Evolutionary conservation across 2,113 vertebrate species (phyloP).

Genomic region (Tragelaphus scriptus): DNA sequence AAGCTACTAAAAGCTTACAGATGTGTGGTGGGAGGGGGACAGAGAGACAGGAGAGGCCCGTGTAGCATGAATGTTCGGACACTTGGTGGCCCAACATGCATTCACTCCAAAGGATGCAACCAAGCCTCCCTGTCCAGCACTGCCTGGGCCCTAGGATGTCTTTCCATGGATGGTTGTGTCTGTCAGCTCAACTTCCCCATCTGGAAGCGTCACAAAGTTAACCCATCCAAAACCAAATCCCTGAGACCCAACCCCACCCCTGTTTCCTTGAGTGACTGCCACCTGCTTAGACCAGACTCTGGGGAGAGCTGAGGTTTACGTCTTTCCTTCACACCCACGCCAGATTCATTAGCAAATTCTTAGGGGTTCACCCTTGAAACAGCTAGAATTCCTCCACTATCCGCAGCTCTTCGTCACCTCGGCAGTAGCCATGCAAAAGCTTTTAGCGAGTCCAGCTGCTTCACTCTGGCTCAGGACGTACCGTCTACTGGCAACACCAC

Average conservation of each 20-base stretch:
- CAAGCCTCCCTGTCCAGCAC: not conserved
- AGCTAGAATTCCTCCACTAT: too few species aligned
- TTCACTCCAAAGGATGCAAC: not conserved
- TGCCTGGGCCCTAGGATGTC: not conserved
- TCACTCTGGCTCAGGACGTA: not conserved
- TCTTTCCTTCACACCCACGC: not conserved
- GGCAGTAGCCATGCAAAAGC: not conserved
- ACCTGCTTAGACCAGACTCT: too few species aligned
- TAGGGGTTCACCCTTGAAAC: not conserved
- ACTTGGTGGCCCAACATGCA: rapidly evolving
- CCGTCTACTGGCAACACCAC: rapidly evolving
- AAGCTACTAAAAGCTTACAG: not conserved
- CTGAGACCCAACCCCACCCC: not conserved
- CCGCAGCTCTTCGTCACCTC: not conserved
- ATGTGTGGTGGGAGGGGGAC: not conserved
- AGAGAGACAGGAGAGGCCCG: not conserved
- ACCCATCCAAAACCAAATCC: not conserved
- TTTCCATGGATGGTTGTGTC: rapidly evolving
- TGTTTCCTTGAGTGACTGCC: too few species aligned
- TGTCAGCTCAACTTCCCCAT: not conserved
- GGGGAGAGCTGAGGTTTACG: not conserved
- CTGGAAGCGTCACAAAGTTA: not conserved
- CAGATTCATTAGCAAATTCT: not conserved
- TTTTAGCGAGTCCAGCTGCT: not conserved
- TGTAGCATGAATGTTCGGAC: rapidly evolving